phyloP scores from a whole-genome alignment of 2,888 invertebrate genomes.

The Lithophane semibrunnea region DNA sequence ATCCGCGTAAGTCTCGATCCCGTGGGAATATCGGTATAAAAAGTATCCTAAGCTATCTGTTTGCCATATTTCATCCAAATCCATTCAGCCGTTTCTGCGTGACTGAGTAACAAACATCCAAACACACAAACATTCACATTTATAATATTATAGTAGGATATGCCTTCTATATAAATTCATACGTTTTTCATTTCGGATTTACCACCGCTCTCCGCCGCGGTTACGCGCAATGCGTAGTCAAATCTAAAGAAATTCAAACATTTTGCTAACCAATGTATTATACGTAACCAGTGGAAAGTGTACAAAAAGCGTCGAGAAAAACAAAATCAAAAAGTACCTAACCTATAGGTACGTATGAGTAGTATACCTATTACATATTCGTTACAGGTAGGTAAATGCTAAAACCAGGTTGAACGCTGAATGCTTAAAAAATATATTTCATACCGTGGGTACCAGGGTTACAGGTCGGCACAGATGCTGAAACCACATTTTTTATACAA shows the following conservation, averaged over 20 bases:
- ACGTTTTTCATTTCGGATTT: not conserved
- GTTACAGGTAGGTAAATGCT: slow-evolving; percentile 19
- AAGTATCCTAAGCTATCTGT: too few species aligned
- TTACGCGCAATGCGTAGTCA: not conserved
- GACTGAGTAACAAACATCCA: too few species aligned
- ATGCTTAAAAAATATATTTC: slow-evolving; percentile 31
- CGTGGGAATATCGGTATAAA: too few species aligned
- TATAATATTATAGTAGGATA: too few species aligned
- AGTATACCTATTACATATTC: slow-evolving; percentile 9
- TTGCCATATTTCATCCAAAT: too few species aligned
- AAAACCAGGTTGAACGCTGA: slow-evolving; percentile 8
- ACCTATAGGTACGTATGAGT: not conserved
- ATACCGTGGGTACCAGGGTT: slow-evolving; percentile 9
- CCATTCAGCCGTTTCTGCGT: too few species aligned
- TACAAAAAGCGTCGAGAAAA: not conserved
- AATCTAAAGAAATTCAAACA: not conserved
- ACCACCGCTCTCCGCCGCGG: not conserved
- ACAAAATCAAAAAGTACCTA: not conserved
- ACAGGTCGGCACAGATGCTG: slow-evolving; percentile 27
- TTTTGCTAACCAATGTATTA: not conserved
- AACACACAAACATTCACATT: too few species aligned
- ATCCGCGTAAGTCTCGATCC: too few species aligned
- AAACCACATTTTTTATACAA: slow-evolving; percentile 31
- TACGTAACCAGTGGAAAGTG: too few species aligned
- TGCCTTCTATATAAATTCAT: too few species aligned